A percentile compares a stretch with the other conserved stretches of the same genome.
Evolutionary conservation across 2,888 invertebrate species (phyloP).

Genomic region (Trachelus tabidus): DNA sequence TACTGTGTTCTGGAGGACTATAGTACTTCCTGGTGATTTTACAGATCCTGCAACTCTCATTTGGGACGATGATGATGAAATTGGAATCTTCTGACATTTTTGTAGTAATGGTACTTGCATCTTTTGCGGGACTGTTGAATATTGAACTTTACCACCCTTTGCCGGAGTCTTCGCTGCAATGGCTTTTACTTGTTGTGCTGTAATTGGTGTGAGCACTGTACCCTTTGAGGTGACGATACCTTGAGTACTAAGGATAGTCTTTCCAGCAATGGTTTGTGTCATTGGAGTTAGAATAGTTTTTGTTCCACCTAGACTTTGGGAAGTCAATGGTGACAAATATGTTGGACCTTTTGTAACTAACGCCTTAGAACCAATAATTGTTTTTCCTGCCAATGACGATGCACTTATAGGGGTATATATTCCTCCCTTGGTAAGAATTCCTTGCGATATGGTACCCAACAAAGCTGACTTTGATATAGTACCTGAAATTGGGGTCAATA

Average conservation of each 20-base stretch:
- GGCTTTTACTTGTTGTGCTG: slow-evolving; percentile 61
- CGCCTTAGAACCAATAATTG: slow-evolving; percentile 49
- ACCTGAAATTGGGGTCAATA: slow-evolving; percentile 65
- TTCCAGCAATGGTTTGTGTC: slow-evolving; percentile 43
- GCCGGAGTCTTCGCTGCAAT: slow-evolving; percentile 55
- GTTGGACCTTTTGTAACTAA: slow-evolving; percentile 49
- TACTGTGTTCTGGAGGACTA: slow-evolving; percentile 44
- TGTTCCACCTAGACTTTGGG: slow-evolving; percentile 42
- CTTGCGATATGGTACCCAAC: slow-evolving; percentile 45
- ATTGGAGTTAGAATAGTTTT: slow-evolving; percentile 47
- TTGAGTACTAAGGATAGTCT: slow-evolving; percentile 47
- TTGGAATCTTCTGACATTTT: slow-evolving; percentile 55
- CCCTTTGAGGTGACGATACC: slow-evolving; percentile 50
- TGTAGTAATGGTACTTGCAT: slow-evolving; percentile 53
- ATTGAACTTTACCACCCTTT: slow-evolving; percentile 49
- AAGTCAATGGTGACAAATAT: slow-evolving; percentile 40
- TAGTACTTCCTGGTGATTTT: slow-evolving; percentile 63
- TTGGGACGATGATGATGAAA: slow-evolving; percentile 61
- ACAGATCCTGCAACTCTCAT: slow-evolving; percentile 50
- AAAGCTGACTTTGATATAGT: slow-evolving; percentile 44
- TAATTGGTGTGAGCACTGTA: slow-evolving; percentile 61
- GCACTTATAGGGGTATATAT: slow-evolving; percentile 51
- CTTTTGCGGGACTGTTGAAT: slow-evolving; percentile 53
- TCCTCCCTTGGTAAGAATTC: slow-evolving; percentile 49
- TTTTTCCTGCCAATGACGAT: slow-evolving; percentile 45